phyloP scores from a whole-genome alignment of 2,888 invertebrate species.

The Polietes domitor region DNA sequence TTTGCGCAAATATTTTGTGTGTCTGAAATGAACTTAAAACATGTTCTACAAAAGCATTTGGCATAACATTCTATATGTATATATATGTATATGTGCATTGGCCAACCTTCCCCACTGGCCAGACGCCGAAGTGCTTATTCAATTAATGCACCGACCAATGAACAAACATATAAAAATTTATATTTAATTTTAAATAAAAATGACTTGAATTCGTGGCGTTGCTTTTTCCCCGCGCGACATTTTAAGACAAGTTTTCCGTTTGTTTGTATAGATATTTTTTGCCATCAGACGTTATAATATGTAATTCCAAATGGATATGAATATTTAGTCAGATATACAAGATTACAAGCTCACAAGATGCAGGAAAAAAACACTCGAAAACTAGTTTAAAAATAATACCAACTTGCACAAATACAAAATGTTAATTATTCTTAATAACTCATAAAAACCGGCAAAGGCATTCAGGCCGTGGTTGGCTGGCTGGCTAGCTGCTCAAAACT shows the following conservation, averaged over 20 bases:
- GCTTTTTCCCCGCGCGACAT: background rate
- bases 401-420: background rate
- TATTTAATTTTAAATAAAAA: slow-evolving; percentile 44
- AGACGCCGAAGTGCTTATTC: slow-evolving; percentile 33
- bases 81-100: no score
- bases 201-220: slow-evolving; percentile 30
- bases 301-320: background rate
- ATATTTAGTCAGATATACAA: background rate
- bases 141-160: slow-evolving; percentile 38
- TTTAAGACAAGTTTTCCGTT: slow-evolving; percentile 57
- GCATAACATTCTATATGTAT: no score
- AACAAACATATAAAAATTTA: slow-evolving; percentile 33
- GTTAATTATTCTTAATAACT: slow-evolving; percentile 57
- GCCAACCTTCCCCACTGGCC: slow-evolving; percentile 1
- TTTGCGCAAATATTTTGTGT: no score
- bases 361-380: background rate
- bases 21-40: no score
- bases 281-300: slow-evolving; percentile 21
- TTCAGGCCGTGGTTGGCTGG: background rate
- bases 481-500: slow-evolving; percentile 2
- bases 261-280: slow-evolving; percentile 11
- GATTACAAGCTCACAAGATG: background rate
- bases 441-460: background rate
- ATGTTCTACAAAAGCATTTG: no score
- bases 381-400: background rate